phyloP scores from a whole-genome alignment of 2,797 vertebrate species.

The Rhinatrema bivittatum region DNA sequence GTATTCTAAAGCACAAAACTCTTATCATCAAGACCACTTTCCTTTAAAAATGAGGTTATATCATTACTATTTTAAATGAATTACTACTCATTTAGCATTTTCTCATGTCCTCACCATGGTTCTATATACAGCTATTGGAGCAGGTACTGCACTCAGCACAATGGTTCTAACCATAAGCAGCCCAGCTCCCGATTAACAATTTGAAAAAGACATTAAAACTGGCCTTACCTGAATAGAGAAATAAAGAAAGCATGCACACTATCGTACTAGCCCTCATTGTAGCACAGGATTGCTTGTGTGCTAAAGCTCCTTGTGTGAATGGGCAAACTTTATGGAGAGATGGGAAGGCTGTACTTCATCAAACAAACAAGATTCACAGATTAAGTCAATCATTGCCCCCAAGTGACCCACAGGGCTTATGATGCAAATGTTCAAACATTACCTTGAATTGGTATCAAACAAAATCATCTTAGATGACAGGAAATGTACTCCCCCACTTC shows the following conservation, averaged over 20 bases:
- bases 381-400: constrained; percentile 53
- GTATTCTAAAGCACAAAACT: too few relatives aligned
- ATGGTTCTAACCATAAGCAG: too few relatives aligned
- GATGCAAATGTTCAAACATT: constrained; percentile 27
- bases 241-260: constrained; percentile 30
- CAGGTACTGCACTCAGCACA: too few relatives aligned
- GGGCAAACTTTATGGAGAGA: constrained; percentile 30
- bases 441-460: constrained; percentile 38
- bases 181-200: not conserved
- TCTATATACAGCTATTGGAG: too few relatives aligned
- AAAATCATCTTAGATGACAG: constrained; percentile 35
- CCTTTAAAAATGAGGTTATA: too few relatives aligned
- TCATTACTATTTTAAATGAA: too few relatives aligned
- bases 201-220: not conserved
- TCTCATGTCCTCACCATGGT: too few relatives aligned
- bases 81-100: too few relatives aligned
- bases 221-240: constrained; percentile 47
- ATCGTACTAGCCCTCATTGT: constrained; percentile 15
- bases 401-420: not conserved
- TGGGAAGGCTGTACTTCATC: constrained; percentile 7
- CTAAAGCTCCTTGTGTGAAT: constrained; percentile 3
- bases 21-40: too few relatives aligned
- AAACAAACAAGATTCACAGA: constrained; percentile 15
- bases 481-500: not conserved
- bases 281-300: not conserved